Evolutionary conservation across 1,140 invertebrate genomes (phyloP).

Genomic region (Rhopalosiphum padi): DNA sequence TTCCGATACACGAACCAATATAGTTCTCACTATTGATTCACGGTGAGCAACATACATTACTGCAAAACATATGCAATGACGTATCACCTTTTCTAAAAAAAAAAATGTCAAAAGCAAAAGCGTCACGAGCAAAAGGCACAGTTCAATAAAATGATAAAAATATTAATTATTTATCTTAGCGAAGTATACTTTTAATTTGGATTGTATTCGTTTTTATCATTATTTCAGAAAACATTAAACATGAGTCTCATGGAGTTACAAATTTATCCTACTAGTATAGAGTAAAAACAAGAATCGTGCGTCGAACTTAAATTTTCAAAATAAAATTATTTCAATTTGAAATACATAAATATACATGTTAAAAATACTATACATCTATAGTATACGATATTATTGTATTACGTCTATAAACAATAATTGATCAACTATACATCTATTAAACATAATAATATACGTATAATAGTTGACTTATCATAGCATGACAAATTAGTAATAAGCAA

Average conservation of each 20-base stretch:
- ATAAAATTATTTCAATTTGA: too few relatives aligned
- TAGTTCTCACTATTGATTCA: background rate
- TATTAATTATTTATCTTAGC: too few relatives aligned
- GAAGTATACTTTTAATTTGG: background rate
- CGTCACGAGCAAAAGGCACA: background rate
- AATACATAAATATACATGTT: too few relatives aligned
- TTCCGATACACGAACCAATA: background rate
- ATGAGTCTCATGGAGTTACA: background rate
- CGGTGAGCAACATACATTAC: background rate
- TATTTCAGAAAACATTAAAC: background rate
- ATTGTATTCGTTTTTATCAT: background rate
- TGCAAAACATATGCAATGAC: background rate
- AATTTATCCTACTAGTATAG: background rate
- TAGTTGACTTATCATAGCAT: too few relatives aligned
- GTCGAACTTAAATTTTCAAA: background rate
- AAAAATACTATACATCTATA: too few relatives aligned
- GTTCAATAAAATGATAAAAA: background rate
- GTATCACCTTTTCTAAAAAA: background rate
- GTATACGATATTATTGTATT: background rate
- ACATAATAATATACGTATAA: too few relatives aligned
- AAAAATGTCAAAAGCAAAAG: too few relatives aligned
- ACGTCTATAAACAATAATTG: background rate
- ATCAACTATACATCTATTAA: background rate
- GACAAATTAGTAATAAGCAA: too few relatives aligned
- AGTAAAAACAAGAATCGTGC: background rate